A percentile compares a stretch with the other conserved stretches of the same genome.
Conservation (phyloP, 92 coral and sea anemone species). For the Phenganax subtilis region DNA sequence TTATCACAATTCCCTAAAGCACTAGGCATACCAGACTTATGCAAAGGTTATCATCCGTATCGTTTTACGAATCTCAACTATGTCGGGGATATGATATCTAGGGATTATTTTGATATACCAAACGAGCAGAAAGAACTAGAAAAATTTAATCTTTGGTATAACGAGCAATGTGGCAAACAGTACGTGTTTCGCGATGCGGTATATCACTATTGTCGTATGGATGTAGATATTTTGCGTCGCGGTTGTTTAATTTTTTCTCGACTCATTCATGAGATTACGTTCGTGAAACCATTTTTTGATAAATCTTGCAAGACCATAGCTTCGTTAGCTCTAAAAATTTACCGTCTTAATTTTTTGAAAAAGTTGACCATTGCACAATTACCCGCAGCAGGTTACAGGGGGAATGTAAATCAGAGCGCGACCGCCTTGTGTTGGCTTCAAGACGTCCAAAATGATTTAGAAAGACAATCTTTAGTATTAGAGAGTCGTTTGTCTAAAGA, state of each 20-base stretch:
- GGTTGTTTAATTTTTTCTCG: conserved; percentile 19
- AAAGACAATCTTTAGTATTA: background rate
- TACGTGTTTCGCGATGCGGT: conserved; percentile 25
- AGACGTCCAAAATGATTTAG: background rate
- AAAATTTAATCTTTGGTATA: conserved; percentile 5
- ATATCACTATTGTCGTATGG: conserved; percentile 10
- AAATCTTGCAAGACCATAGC: conserved; percentile 3
- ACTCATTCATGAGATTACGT: conserved; percentile 5
- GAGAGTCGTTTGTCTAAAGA: background rate
- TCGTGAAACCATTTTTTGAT: background rate
- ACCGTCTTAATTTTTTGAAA: conserved; percentile 21
- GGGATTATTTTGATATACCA: background rate
- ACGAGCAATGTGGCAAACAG: background rate
- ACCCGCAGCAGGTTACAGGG: conserved; percentile 22
- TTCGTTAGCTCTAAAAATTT: conserved; percentile 13
- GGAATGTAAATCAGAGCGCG: conserved; percentile 19
- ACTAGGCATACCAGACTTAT: background rate
- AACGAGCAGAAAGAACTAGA: too few relatives aligned
- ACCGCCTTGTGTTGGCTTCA: conserved; percentile 21
- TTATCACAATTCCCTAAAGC: conserved; percentile 1
- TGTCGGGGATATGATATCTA: conserved; percentile 14
- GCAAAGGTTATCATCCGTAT: conserved; percentile 29
- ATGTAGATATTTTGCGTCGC: conserved; percentile 20
- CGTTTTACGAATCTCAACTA: conserved; percentile 11
- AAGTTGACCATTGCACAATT: conserved; percentile 17